Evolutionary conservation across 2,797 vertebrate species (phyloP), one percentile per base, ranked within the genome.

Genomic region (Trematomus bernacchii): DNA sequence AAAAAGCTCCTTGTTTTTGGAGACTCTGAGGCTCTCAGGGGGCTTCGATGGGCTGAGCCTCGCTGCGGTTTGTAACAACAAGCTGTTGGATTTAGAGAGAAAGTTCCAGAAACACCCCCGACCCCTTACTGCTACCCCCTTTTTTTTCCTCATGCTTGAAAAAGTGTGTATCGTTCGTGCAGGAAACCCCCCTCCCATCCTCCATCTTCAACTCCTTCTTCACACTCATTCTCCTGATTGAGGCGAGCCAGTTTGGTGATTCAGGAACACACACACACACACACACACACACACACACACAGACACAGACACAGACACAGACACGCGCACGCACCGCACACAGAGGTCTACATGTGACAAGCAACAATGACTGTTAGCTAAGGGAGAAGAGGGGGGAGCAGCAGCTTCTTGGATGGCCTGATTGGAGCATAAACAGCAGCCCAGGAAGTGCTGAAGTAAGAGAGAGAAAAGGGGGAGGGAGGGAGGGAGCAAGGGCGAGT

Each of bases 361-460:
- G 77, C 66, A 91, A 94, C 92, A 94, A 92, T 90, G 48, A 82
- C 80, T 76, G 81, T 74, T 82, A 82, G 80, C 79, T 87, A 66
- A 71, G 67, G 73, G 40, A 66, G 81, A 64, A 62, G 71, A 65
- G 82, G 82, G 80, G 83, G 82, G n/a, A 76, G 84, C 50, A 3
- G 78, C 73, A 71, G 87, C 86, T 87, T 86, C 83, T 92, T 89
- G 87, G 89, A 90, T 80, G 79, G 84, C 86, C 88, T 88, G 92
- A 93, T 91, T 92, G 91, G 90, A 94, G 89, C 88, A 87, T 89
- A 92, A 91, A 92, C 91, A 92, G 89, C 89, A 92, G 82, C 84
- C 86, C 91, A 93, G 93, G 93, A 93, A 94, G 90, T 93, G 82
- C 84, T 85, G 84, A 87, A 91, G 89, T 85, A 83, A 91, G 82